phyloP scores from a whole-genome alignment of 2,113 vertebrate genomes.

The Macrotis lagotis region DNA sequence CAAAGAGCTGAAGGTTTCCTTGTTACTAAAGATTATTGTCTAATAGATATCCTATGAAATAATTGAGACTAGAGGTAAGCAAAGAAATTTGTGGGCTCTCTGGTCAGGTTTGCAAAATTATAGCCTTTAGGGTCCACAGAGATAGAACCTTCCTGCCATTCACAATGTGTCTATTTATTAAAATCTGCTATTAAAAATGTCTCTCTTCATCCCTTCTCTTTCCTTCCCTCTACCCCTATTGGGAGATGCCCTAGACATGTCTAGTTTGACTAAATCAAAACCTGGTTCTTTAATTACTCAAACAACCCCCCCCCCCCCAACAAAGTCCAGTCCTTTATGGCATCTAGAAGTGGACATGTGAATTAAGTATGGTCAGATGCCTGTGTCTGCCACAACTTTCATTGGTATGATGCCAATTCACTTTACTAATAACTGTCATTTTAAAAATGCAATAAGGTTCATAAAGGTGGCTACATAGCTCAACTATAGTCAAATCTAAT shows the following conservation, averaged over 20 bases:
- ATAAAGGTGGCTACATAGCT: background rate
- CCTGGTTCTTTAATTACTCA: background rate
- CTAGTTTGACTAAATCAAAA: background rate
- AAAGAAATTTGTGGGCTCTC: background rate
- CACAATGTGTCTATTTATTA: background rate
- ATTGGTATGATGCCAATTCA: background rate
- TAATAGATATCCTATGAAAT: background rate
- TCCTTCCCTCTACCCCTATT: background rate
- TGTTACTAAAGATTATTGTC: background rate
- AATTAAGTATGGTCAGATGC: background rate
- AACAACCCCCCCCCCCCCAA: background rate
- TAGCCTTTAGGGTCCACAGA: background rate
- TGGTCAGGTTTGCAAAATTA: background rate
- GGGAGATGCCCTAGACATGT: background rate
- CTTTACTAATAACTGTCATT: background rate
- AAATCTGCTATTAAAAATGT: background rate
- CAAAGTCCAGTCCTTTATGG: background rate
- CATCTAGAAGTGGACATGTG: background rate
- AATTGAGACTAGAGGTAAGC: background rate
- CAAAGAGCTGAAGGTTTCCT: background rate
- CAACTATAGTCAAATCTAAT: background rate
- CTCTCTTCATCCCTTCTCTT: background rate
- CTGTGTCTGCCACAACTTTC: background rate
- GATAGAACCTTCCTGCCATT: background rate
- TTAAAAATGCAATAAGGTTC: background rate